Conservation (phyloP, 2,888 invertebrate genomes). For the Eupithecia pulchellata region DNA sequence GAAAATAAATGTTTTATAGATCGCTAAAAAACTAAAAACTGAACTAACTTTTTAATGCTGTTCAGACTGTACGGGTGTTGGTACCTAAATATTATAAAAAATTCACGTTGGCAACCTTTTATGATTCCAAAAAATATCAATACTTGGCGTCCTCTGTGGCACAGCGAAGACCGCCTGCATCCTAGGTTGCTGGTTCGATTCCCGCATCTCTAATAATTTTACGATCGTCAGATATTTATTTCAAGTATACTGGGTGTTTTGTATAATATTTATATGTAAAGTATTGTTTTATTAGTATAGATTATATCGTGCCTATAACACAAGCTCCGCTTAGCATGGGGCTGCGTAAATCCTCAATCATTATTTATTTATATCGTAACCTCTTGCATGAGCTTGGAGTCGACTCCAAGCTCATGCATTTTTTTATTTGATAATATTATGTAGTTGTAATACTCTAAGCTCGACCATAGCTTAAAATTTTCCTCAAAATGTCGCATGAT, state of each 20-base stretch:
- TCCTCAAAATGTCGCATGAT: neutral
- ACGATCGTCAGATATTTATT: neutral
- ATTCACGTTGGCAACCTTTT: neutral
- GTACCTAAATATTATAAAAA: neutral
- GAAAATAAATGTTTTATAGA: too few relatives aligned
- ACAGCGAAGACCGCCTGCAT: neutral
- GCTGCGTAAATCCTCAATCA: neutral
- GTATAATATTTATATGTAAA: neutral
- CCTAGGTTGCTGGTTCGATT: neutral
- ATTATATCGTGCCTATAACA: neutral
- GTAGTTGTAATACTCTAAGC: neutral
- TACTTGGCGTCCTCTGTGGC: too few relatives aligned
- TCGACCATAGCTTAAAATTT: neutral
- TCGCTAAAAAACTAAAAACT: neutral
- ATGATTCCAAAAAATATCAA: too few relatives aligned
- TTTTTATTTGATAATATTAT: too few relatives aligned
- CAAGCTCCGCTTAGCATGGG: neutral
- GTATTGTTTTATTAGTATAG: too few relatives aligned
- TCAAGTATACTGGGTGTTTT: neutral
- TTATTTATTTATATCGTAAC: too few relatives aligned
- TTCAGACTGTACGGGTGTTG: neutral
- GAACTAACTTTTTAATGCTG: neutral
- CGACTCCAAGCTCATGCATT: too few relatives aligned
- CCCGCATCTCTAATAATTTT: neutral
- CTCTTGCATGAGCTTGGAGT: too few relatives aligned